Evolutionary conservation across 2,797 vertebrate genomes (phyloP).

Genomic region (Poecile montanus): DNA sequence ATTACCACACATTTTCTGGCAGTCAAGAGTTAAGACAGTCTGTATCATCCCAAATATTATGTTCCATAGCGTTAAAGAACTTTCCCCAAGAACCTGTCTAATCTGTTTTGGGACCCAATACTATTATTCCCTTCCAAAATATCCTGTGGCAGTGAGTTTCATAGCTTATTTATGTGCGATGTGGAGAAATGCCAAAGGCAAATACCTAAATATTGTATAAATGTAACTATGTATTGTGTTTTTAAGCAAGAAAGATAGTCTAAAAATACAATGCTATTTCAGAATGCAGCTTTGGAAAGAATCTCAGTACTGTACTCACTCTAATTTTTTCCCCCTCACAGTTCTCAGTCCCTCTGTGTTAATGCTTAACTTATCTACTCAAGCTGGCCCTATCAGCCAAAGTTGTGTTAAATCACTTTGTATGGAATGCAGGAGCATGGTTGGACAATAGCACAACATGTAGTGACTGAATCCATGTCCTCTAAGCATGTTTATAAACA

Average conservation of each 20-base stretch:
- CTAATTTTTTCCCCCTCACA: background rate
- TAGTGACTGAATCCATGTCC: background rate
- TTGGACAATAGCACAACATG: background rate
- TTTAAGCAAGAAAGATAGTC: conserved; percentile 31
- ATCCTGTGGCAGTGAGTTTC: background rate
- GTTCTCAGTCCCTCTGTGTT: conserved; percentile 9
- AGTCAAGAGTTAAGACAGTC: background rate
- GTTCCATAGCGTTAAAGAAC: background rate
- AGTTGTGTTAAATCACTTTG: conserved; percentile 52
- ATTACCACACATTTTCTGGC: background rate
- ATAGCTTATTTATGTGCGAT: background rate
- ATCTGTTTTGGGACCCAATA: background rate
- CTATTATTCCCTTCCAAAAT: background rate
- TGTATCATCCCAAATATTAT: background rate
- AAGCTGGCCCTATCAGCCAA: conserved; percentile 17
- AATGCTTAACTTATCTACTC: conserved; percentile 48
- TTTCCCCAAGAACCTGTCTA: background rate
- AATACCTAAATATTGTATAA: background rate
- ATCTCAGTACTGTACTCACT: conserved; percentile 25
- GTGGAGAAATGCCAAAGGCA: background rate
- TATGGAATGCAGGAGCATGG: conserved; percentile 28
- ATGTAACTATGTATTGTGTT: background rate
- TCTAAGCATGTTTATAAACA: background rate
- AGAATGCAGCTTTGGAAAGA: conserved; percentile 57
- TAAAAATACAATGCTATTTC: conserved; percentile 57